A percentile compares a stretch with the other conserved stretches of the same genome.
Evolutionary conservation across 1,140 invertebrate genomes (phyloP).

Genomic region (Pentalonia nigronervosa): DNA sequence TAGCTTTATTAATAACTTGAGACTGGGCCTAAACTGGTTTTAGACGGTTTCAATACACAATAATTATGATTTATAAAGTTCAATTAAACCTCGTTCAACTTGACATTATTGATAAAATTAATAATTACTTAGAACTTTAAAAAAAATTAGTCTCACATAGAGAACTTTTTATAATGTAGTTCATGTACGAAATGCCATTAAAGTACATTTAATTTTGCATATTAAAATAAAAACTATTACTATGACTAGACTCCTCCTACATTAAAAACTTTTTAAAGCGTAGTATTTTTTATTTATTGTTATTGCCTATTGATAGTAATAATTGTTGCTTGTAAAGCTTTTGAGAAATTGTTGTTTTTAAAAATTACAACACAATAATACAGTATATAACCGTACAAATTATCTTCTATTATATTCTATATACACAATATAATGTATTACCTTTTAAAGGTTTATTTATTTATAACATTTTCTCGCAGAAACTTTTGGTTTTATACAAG

Average conservation of each 20-base stretch:
- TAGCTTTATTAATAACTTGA: neutral
- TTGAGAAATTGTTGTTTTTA: neutral
- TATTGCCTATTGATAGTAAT: neutral
- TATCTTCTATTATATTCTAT: neutral
- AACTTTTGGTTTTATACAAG: too few species aligned
- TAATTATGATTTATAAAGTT: too few species aligned
- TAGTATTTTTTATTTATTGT: neutral
- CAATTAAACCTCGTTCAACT: too few species aligned
- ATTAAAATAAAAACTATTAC: neutral
- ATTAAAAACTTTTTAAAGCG: neutral
- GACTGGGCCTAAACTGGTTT: neutral
- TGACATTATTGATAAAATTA: too few species aligned
- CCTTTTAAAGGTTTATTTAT: neutral
- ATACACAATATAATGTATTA: neutral
- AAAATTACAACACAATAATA: neutral
- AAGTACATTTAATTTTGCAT: neutral
- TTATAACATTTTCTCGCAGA: neutral
- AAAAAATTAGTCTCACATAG: too few species aligned
- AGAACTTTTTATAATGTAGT: neutral
- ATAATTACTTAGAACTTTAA: too few species aligned
- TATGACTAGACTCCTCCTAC: too few species aligned
- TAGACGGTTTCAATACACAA: too few species aligned
- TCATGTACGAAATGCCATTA: neutral
- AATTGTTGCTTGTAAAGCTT: neutral
- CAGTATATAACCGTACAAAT: neutral